A percentile compares a stretch with the other conserved stretches of the same genome.
phyloP scores from a whole-genome alignment of 2,888 invertebrate genomes.

The Euproctis similis region DNA sequence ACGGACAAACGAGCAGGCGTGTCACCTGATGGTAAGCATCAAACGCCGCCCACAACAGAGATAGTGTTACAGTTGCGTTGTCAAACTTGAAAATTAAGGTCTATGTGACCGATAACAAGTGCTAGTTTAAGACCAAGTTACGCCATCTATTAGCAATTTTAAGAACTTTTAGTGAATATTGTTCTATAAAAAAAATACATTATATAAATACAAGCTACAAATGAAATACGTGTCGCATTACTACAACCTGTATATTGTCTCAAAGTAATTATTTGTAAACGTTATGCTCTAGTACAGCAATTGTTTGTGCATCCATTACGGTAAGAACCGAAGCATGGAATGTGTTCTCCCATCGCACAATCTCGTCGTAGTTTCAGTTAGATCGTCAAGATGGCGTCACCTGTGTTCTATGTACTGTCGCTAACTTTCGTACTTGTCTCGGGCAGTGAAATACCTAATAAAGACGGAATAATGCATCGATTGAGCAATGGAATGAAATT shows the following conservation, averaged over 20 bases:
- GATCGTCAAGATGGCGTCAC: slow-evolving; percentile 57
- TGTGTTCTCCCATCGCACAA: slow-evolving; percentile 11
- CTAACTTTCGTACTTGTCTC: slow-evolving; percentile 30
- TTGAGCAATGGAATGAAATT: slow-evolving; percentile 60
- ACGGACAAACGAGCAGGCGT: no score
- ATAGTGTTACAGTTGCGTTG: no score
- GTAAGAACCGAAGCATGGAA: slow-evolving; percentile 45
- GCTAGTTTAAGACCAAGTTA: slow-evolving; percentile 13
- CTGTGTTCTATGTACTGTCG: slow-evolving; percentile 31
- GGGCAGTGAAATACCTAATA: slow-evolving; percentile 34
- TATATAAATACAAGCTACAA: background rate
- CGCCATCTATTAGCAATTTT: slow-evolving; percentile 30
- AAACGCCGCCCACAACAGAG: no score
- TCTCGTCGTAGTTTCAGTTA: slow-evolving; percentile 37
- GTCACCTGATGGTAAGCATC: no score
- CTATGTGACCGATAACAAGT: no score
- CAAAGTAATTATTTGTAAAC: slow-evolving; percentile 32
- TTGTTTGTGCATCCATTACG: slow-evolving; percentile 50
- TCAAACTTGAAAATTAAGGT: no score
- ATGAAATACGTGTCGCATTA: no score
- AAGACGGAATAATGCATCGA: slow-evolving; percentile 51
- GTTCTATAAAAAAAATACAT: no score
- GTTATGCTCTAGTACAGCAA: slow-evolving; percentile 49
- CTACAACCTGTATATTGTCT: slow-evolving; percentile 36
- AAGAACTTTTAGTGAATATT: background rate